phyloP scores from a whole-genome alignment of 2,888 invertebrate genomes.

The Caenorhabditis wallacei region DNA sequence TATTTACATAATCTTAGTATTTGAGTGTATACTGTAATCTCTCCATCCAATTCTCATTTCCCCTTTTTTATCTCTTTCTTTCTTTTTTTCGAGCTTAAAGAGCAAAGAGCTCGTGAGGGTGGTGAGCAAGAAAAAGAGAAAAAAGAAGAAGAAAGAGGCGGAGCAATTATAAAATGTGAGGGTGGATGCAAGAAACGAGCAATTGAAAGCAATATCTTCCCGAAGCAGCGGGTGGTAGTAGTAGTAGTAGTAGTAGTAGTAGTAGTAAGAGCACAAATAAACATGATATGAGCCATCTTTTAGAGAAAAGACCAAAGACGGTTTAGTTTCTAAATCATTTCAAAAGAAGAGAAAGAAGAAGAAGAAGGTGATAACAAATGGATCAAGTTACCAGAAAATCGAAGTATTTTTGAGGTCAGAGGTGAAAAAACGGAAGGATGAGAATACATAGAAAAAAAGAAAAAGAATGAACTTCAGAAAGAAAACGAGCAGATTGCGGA shows the following conservation, averaged over 20 bases:
- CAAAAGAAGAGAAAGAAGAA: not conserved
- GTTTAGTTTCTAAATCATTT: not conserved
- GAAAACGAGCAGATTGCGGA: not conserved
- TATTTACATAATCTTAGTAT: slow-evolving; percentile 32
- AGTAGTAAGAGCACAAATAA: slow-evolving; percentile 35
- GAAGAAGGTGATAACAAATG: slow-evolving; percentile 30
- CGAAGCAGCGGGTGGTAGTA: not conserved
- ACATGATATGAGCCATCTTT: slow-evolving; percentile 9
- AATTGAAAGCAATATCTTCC: slow-evolving; percentile 44
- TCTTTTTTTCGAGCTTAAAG: slow-evolving; percentile 24
- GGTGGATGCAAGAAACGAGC: slow-evolving; percentile 42
- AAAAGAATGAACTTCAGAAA: slow-evolving; percentile 18
- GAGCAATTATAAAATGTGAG: slow-evolving; percentile 62
- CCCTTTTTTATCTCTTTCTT: slow-evolving; percentile 11
- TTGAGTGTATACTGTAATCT: slow-evolving; percentile 12
- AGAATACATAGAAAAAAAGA: slow-evolving; percentile 27
- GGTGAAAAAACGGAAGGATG: slow-evolving; percentile 5
- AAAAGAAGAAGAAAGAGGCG: slow-evolving; percentile 26
- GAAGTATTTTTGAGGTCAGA: slow-evolving; percentile 7
- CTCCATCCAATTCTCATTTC: slow-evolving; percentile 15
- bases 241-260: no score
- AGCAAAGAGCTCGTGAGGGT: slow-evolving; percentile 46
- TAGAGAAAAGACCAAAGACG: slow-evolving; percentile 4
- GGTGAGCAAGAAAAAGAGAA: slow-evolving; percentile 1
- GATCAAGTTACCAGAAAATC: slow-evolving; percentile 13